phyloP scores from a whole-genome alignment of 1,140 invertebrate genomes.

The Brachionus rotundiformis region DNA sequence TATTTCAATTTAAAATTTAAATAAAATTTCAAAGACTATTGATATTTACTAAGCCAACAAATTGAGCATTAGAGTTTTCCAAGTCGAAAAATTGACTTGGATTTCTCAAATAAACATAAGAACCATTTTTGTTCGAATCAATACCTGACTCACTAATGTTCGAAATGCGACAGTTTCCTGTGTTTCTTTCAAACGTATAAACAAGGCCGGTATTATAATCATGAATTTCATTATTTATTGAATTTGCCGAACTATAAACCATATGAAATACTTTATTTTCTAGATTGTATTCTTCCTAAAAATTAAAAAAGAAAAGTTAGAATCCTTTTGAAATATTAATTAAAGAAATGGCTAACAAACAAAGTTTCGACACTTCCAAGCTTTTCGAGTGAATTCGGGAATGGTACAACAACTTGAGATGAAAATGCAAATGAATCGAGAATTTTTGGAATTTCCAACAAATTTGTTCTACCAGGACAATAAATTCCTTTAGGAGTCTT shows the following conservation, averaged over 20 bases:
- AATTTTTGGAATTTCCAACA: not conserved
- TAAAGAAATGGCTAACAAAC: not conserved
- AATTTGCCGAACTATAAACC: slow-evolving; percentile 3
- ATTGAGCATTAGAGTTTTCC: slow-evolving; percentile 15
- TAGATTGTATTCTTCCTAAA: slow-evolving; percentile 43
- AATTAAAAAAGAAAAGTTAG: not conserved
- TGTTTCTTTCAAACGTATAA: not conserved
- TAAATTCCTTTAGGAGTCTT: slow-evolving; percentile 50
- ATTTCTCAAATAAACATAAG: not conserved
- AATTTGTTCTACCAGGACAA: slow-evolving; percentile 28
- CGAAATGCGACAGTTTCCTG: slow-evolving; percentile 1
- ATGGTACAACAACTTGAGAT: slow-evolving; percentile 6
- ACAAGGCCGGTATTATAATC: slow-evolving; percentile 25
- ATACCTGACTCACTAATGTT: slow-evolving; percentile 11
- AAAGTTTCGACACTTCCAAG: not conserved
- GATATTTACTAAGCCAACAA: slow-evolving; percentile 13
- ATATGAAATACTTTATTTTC: slow-evolving; percentile 29
- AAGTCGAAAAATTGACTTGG: slow-evolving; percentile 27
- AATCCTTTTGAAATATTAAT: not conserved
- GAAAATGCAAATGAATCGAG: slow-evolving; percentile 23
- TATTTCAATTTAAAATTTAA: not conserved
- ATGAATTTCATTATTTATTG: slow-evolving; percentile 34
- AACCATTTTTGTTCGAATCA: not conserved
- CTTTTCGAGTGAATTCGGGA: not conserved
- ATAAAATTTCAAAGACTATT: no score